Percentiles rank a stretch among this genome's conserved stretches.
These are phyloP conservation scores for Gymnobelideus leadbeateri DNA, from an alignment of 2,113 vertebrate species.

Conservation along the genomic window DNA sequence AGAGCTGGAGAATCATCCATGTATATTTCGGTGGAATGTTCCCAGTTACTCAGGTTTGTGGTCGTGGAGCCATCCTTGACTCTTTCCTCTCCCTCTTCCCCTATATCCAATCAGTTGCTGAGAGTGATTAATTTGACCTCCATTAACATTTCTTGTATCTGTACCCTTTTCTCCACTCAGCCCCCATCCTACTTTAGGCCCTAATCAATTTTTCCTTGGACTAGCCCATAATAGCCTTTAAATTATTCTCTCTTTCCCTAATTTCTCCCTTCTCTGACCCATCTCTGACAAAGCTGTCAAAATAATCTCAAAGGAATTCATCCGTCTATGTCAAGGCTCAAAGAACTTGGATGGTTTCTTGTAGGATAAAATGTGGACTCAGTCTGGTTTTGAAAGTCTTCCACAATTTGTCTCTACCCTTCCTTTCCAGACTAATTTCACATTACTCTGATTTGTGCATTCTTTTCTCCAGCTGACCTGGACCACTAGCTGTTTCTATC, in stretches of 20 bases:
- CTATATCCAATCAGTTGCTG: background rate
- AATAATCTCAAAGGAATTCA: background rate
- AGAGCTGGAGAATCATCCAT: background rate
- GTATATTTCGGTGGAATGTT: background rate
- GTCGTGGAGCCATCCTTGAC: background rate
- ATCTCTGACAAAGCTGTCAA: slow-evolving; percentile 1
- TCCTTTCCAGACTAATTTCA: background rate
- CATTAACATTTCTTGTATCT: background rate
- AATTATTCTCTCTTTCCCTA: background rate
- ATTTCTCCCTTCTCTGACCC: background rate
- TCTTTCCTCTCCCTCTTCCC: fast-evolving
- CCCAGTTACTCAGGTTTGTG: background rate
- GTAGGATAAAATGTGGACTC: background rate
- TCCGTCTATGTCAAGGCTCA: background rate
- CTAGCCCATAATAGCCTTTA: background rate
- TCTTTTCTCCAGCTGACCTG: background rate
- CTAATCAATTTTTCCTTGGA: background rate
- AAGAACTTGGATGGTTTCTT: background rate
- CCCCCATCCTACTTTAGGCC: background rate
- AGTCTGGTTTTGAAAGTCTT: background rate
- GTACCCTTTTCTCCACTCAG: background rate
- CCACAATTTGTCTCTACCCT: background rate
- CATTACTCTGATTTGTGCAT: background rate
- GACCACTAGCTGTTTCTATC: background rate
- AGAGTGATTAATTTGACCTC: background rate